Base-by-base conservation (phyloP, 2,113 vertebrate genomes). In the Jaculus jaculus region DNA sequence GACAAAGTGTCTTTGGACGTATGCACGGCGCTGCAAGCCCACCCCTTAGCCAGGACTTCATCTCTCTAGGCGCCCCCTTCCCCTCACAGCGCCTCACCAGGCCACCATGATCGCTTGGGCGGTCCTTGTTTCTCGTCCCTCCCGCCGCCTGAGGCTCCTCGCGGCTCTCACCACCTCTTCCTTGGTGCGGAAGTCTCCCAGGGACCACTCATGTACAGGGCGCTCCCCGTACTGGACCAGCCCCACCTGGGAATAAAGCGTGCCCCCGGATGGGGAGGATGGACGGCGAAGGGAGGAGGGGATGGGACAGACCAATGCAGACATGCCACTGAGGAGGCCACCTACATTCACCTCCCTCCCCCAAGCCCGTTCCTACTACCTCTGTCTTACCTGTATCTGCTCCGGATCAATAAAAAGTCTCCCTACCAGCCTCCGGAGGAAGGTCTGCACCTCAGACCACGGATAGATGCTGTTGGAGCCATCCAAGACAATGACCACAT, bases 381-480 rank as follows among this genome's bases (percentile, higher is more conserved):
- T 47, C 23, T 84, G 68, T 68, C 96, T 97, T 87, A 99, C 99
- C 99, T 99, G 99, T 98, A 99, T 99, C 97, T 99, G 99, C 28
- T 99, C 99, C 0, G 99, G 98, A 42, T 99, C 99, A 28, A 99
- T 99, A 97, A 99, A 99, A 91, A 99, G 99, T 91, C 99, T 99
- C 97, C 98, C 98, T 95, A 99, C 99, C 94, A 99, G 97, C 98
- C 99, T 99, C 95, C 99, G 99, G 17, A 99, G 99, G 96, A 99
- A 99, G 30, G 98, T 99, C 98, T 99, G 99, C 84, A 99, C 99
- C 96, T 99, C 99, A 4, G 96, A 98, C 99, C 99, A 99, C 34
- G 99, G 99, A 95, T 99, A 99, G 97, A 99, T 99, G 94, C 99
- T 99, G 97, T 99, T 99, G 95, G 99, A 99, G 20, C 99, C 99